A percentile compares a stretch with the other conserved stretches of the same genome.
These are phyloP conservation scores for Ammodytes marinus DNA, from an alignment of 2,113 vertebrate genomes.

Conservation along the genomic window DNA sequence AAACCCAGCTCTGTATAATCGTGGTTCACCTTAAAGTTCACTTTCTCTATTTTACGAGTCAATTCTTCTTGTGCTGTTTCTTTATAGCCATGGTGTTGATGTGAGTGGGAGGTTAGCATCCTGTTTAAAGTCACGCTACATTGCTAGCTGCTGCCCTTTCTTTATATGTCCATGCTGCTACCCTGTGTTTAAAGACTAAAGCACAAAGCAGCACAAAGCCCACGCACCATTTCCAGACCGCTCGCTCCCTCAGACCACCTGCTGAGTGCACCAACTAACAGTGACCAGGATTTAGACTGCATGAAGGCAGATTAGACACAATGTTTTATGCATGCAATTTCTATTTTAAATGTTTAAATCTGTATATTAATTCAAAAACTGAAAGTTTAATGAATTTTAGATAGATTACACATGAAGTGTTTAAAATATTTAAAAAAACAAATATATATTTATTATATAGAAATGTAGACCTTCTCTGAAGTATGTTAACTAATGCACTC, in stretches of 20 bases:
- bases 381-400: too few species aligned
- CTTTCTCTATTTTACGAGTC: not conserved
- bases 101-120: not conserved
- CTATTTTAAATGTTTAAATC: too few species aligned
- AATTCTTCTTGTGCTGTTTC: not conserved
- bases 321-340: not conserved
- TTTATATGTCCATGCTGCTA: too few species aligned
- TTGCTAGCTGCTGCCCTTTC: not conserved
- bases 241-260: slow-evolving; percentile 14
- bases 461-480: too few species aligned
- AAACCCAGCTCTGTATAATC: not conserved
- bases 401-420: too few species aligned
- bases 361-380: not conserved
- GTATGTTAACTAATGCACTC: too few species aligned
- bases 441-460: too few species aligned
- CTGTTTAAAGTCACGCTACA: slow-evolving; percentile 21
- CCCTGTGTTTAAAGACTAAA: too few species aligned
- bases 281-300: too few species aligned
- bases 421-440: too few species aligned
- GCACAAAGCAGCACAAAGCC: too few species aligned
- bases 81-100: slow-evolving; percentile 7
- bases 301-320: too few species aligned
- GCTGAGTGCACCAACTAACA: not conserved
- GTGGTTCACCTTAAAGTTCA: not conserved
- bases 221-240: not conserved